These are phyloP conservation scores for Noctua janthina DNA, from an alignment of 2,888 invertebrate genomes.

Conservation along the genomic window DNA sequence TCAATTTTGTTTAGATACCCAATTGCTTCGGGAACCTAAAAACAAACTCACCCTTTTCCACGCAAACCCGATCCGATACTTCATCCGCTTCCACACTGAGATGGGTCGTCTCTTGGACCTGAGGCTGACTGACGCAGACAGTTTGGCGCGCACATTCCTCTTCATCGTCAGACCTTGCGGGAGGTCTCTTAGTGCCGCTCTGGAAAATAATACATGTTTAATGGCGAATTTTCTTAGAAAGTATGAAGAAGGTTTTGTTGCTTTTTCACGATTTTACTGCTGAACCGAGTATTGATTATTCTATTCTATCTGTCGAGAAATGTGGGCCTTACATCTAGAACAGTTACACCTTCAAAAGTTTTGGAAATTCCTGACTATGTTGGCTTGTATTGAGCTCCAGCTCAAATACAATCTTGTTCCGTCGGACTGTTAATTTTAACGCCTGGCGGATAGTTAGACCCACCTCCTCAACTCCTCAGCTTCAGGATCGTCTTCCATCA, in stretches of 20 bases:
- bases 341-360: not conserved
- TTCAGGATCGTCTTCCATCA: slow-evolving; percentile 92
- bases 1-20: not conserved
- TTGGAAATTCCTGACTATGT: not conserved
- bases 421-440: not conserved
- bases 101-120: slow-evolving; percentile 89
- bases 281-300: no score
- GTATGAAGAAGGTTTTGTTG: not conserved
- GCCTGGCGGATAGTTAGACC: slow-evolving; percentile 35
- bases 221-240: not conserved
- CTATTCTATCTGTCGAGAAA: not conserved
- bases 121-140: slow-evolving; percentile 91
- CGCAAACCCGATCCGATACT: slow-evolving; percentile 90
- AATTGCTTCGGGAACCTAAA: not conserved
- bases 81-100: slow-evolving; percentile 89
- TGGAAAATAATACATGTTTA: slow-evolving; percentile 68
- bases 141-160: slow-evolving; percentile 91
- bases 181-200: slow-evolving; percentile 92
- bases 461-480: slow-evolving; percentile 92
- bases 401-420: not conserved
- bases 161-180: slow-evolving; percentile 93
- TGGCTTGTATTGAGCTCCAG: not conserved
- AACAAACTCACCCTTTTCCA: slow-evolving; percentile 88
- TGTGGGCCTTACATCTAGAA: not conserved
- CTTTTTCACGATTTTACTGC: not conserved